These are phyloP conservation scores for Achatina immaculata DNA, from an alignment of 1,140 invertebrate species.

Conservation along the genomic window DNA sequence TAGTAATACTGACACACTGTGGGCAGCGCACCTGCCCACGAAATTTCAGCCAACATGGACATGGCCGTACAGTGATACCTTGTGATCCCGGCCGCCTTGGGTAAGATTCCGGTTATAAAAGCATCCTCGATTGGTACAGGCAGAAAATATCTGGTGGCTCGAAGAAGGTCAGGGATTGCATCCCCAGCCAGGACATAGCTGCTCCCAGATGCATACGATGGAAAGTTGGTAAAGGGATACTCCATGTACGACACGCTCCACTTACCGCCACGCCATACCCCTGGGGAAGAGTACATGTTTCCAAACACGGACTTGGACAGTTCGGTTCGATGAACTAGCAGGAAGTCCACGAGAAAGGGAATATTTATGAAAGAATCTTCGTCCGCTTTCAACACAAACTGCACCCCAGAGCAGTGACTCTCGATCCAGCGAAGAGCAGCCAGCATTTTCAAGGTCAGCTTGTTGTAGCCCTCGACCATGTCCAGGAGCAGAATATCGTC, in stretches of 20 bases:
- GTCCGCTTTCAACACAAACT: conserved; percentile 72
- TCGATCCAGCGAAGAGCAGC: conserved; percentile 85
- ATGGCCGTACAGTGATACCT: conserved; percentile 34
- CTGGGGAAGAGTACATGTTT: conserved; percentile 40
- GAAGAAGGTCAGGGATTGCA: conserved; percentile 47
- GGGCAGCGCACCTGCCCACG: neutral
- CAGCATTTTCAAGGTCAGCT: conserved; percentile 89
- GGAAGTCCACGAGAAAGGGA: conserved; percentile 45
- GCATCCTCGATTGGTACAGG: conserved; percentile 69
- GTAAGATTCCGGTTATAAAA: conserved; percentile 70
- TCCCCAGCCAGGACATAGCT: conserved; percentile 58
- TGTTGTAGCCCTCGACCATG: conserved; percentile 84
- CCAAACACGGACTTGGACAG: conserved; percentile 35
- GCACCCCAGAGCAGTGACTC: conserved; percentile 76
- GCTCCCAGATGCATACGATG: conserved; percentile 59
- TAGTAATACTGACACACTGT: conserved; percentile 1
- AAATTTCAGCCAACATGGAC: neutral
- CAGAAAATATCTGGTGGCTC: conserved; percentile 54
- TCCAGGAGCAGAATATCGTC: conserved; percentile 84
- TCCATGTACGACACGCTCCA: conserved; percentile 49
- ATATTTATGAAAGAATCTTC: conserved; percentile 74
- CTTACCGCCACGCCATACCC: conserved; percentile 49
- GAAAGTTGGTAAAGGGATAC: conserved; percentile 54
- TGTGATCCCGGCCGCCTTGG: conserved; percentile 49
- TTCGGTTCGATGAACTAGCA: conserved; percentile 34